Conservation (phyloP, 2,797 vertebrate genomes). For the Rhadinocentrus ornatus region DNA sequence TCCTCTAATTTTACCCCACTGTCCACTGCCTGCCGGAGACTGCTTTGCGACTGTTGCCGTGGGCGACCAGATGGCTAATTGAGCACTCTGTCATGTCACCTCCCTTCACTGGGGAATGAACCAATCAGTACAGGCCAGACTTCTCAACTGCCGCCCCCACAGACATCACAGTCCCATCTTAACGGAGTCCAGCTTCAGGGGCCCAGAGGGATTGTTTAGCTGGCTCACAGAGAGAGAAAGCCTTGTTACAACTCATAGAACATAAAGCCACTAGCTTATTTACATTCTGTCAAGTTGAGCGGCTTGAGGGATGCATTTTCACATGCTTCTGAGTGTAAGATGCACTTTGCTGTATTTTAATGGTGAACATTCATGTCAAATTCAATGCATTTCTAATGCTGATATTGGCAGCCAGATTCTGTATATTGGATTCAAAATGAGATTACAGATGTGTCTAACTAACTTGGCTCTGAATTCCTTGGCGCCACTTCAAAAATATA, state of each 20-base stretch:
- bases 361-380: constrained; percentile 49
- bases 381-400: constrained; percentile 49
- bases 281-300: constrained; percentile 67
- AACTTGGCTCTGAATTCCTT: constrained; percentile 34
- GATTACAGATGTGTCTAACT: constrained; percentile 59
- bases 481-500: constrained; percentile 25
- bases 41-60: constrained; percentile 68
- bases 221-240: constrained; percentile 52
- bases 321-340: constrained; percentile 3
- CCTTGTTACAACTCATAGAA: constrained; percentile 63
- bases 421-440: constrained; percentile 38
- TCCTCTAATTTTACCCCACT: constrained; percentile 56
- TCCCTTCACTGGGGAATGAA: constrained; percentile 70
- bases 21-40: constrained; percentile 63
- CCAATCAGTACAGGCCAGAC: constrained; percentile 72
- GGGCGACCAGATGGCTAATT: constrained; percentile 80
- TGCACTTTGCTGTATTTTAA: constrained; percentile 41
- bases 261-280: constrained; percentile 66
- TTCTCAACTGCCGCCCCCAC: constrained; percentile 60
- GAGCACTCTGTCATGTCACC: constrained; percentile 79
- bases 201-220: constrained; percentile 60
- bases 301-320: constrained; percentile 17
- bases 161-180: constrained; percentile 70
- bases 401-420: constrained; percentile 44
- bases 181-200: constrained; percentile 70